Evolutionary conservation across 2,797 vertebrate species (phyloP), one percentile per base, ranked within the genome.

Genomic region (Acanthornis magna): DNA sequence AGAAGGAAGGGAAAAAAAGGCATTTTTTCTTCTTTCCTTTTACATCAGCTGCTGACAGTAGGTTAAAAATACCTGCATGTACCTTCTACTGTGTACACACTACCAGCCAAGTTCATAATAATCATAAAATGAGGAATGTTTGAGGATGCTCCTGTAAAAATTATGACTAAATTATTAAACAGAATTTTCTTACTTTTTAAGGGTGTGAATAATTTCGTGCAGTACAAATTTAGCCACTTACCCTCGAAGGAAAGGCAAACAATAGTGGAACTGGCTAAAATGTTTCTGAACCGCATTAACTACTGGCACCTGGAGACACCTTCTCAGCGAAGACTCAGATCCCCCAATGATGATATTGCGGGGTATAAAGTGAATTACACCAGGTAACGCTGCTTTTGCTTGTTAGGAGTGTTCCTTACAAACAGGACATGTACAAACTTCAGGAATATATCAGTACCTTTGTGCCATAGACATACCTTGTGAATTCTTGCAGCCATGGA

Each of bases 241-340:
- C 99, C 99, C 22, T 98, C 98, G 16, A 99, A 99, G 96, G 99
- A 99, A 97, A 98, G 99, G 48, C 99, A 99, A 95, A 99, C 99
- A 12, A 99, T 99, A 60, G 97, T 99, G 86, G 99, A 99, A 95
- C 96, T 99, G 96, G 99, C 99, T 36, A 99, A 99, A 98, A 99
- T 99, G 99, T 99, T 99, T 93, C 98, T 99, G 78, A 99, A 99
- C 96, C 99, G 99, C 96, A 99, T 99, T 96, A 99, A 99, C 98
- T 99, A 99, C 98, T 99, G 99, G 99, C 99, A 99, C 93, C 96
- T 99, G 97, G 99, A 99, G 97, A 99, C 99, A 2, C 99, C 99
- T 5, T 99, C 99, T 9, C 99, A 99, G 89, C 97, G 98, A 93
- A 98, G 98, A 71, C 98, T 99, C 53, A 97, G 99, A 47, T 98